phyloP scores from a whole-genome alignment of 2,888 invertebrate genomes.

The Epistrophe eligans region DNA sequence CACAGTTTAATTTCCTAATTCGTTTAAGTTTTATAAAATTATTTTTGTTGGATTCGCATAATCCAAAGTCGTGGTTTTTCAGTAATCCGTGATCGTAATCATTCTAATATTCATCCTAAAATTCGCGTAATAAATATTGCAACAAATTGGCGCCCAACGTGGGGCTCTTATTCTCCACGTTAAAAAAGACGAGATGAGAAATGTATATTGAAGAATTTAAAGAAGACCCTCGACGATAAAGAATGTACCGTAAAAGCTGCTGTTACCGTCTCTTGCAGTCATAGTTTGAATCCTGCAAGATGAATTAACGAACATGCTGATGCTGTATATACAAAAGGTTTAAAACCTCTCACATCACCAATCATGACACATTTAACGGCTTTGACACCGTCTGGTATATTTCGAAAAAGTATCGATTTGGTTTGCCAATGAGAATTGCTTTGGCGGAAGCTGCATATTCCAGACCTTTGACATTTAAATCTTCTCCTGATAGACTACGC shows the following conservation, averaged over 20 bases:
- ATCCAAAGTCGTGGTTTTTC: no score
- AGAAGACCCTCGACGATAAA: conserved; percentile 95
- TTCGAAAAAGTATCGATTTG: conserved; percentile 88
- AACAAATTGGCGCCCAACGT: no score
- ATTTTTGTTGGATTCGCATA: no score
- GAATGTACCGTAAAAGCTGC: conserved; percentile 93
- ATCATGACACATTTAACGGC: conserved; percentile 90
- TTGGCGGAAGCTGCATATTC: conserved; percentile 89
- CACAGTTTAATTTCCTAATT: no score
- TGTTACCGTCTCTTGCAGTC: conserved; percentile 89
- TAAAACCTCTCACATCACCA: conserved; percentile 87
- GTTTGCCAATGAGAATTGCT: conserved; percentile 91
- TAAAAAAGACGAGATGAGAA: conserved; percentile 95
- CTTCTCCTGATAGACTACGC: no score
- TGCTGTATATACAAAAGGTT: neutral
- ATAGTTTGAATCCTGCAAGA: conserved; percentile 89
- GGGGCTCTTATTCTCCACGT: conserved; percentile 96
- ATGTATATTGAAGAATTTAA: conserved; percentile 91
- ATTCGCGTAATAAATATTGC: no score
- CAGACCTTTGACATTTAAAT: conserved; percentile 89
- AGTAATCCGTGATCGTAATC: no score
- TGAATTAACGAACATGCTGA: neutral
- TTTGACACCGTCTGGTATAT: conserved; percentile 81
- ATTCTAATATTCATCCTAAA: no score
- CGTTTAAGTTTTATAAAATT: no score